Evolutionary conservation across 2,888 invertebrate genomes (phyloP).

Genomic region (Cancer borealis): DNA sequence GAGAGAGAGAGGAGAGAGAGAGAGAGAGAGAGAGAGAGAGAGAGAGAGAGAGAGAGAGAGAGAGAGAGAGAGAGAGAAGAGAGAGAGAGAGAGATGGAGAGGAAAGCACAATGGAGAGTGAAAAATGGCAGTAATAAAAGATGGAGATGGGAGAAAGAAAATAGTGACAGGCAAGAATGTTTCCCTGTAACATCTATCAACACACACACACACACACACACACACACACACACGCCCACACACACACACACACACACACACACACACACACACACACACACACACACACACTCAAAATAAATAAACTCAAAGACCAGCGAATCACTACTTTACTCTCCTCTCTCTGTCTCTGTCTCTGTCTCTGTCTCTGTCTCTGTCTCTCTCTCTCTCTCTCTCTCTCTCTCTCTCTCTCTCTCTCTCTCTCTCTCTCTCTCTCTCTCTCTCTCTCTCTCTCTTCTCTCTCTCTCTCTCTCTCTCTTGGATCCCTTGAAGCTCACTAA

Average conservation of each 20-base stretch:
- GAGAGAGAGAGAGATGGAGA: slow-evolving; percentile 12
- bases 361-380: not conserved
- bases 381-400: slow-evolving; percentile 1
- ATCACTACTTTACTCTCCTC: not conserved
- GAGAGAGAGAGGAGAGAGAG: not conserved
- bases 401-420: slow-evolving; percentile 1
- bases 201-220: slow-evolving; percentile 20
- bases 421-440: not conserved
- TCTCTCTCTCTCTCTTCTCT: not conserved
- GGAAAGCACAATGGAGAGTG: not conserved
- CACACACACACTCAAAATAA: not conserved
- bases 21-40: slow-evolving; percentile 20
- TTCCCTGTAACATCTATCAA: slow-evolving; percentile 5
- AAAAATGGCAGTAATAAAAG: not conserved
- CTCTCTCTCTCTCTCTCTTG: too few species aligned
- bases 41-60: slow-evolving; percentile 20
- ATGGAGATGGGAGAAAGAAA: slow-evolving; percentile 12
- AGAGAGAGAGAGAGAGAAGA: slow-evolving; percentile 20
- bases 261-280: not conserved
- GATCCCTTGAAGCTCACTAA: too few species aligned
- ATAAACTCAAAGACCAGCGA: not conserved
- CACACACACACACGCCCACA: slow-evolving; percentile 2
- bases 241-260: slow-evolving; percentile 20
- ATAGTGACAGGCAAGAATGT: slow-evolving; percentile 5
- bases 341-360: not conserved